Evolutionary conservation across 2,797 vertebrate genomes (phyloP), one percentile per base, ranked within the genome.

Genomic region (Sebastes cheni): DNA sequence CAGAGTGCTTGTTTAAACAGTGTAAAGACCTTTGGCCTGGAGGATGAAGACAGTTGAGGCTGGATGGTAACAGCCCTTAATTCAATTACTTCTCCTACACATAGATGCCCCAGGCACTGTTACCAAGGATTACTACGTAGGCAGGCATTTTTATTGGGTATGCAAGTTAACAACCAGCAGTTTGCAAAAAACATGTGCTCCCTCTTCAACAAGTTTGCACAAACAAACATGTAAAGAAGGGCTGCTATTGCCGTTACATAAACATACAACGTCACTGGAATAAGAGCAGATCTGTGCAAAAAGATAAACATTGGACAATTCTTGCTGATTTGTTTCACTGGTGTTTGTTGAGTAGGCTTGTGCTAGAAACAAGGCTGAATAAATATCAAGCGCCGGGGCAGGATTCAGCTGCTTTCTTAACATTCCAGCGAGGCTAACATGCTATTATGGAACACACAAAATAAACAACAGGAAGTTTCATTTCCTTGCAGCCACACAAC

Each of bases 11-110:
- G 88, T 92, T 93, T 88, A 89, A 92, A 94, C 88, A 92, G 82
- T n/a, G 46, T 72, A 55, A 85, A 83, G 91, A 92, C 92, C 94
- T 95, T 94, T 95, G 93, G 74, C 85, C 90, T 4, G 13, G 54
- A 83, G 72, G 58, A 66, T 65, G 80, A 77, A 54, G 61, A 74
- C 25, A n/a, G 64, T 78, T 76, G 61, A 34, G 4, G 77, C 77
- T 83, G 82, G 75, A 85, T 65, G 76, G 81, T 82, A 88, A 67
- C 77, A 85, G 61, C 70, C 70, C 16, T 64, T 54, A 80, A 75
- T 86, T 86, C 62, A 90, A 78, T 89, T 76, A 81, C 85, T 69
- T 72, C 75, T 72, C 77, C 80, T 77, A 62, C 79, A 77, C 67
- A 82, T 79, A 61, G 55, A 60, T 83, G 59, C 67, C 46, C 8